Evolutionary conservation across 2,113 vertebrate species (phyloP).

Genomic region (Ginglymostoma cirratum): DNA sequence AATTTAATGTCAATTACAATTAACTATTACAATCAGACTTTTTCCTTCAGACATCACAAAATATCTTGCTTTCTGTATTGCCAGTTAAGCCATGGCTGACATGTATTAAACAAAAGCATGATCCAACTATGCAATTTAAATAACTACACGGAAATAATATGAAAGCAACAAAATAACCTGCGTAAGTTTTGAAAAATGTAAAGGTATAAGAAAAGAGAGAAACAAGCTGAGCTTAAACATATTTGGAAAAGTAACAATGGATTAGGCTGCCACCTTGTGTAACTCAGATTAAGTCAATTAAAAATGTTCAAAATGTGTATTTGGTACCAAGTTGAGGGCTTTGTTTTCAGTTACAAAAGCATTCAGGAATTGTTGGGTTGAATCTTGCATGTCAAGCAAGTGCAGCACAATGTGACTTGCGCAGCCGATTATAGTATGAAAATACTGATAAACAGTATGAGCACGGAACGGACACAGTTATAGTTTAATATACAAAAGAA

Average conservation of each 20-base stretch:
- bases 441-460: neutral
- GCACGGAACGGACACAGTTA: neutral
- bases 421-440: neutral
- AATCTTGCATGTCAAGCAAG: neutral
- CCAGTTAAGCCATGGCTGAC: neutral
- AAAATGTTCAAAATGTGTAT: neutral
- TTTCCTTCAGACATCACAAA: neutral
- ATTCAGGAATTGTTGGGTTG: neutral
- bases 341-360: neutral
- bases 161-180: neutral
- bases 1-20: neutral
- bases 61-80: neutral
- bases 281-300: neutral
- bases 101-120: neutral
- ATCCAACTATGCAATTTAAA: neutral
- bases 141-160: neutral
- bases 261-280: constrained; percentile 5
- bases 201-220: neutral
- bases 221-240: neutral
- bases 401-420: neutral
- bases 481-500: neutral
- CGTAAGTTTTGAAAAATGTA: neutral
- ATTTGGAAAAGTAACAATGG: neutral
- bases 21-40: no score
- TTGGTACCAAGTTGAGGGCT: neutral